These are phyloP conservation scores for Orchesellides sinensis DNA, from an alignment of 2,888 invertebrate species.

Conservation along the genomic window DNA sequence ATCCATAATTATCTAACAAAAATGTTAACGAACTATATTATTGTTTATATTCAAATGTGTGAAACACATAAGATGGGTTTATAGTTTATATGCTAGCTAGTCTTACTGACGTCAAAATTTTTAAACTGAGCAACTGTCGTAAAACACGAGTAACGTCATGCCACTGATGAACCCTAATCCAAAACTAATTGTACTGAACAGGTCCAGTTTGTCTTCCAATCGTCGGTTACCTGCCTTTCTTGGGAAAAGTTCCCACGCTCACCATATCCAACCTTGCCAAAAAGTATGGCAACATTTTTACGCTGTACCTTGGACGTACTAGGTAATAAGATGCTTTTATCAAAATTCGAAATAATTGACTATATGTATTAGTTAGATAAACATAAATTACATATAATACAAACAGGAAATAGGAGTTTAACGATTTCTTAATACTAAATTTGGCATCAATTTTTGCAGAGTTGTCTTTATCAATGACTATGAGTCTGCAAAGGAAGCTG, in stretches of 20 bases:
- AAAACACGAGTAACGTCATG: not conserved
- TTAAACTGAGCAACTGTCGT: not conserved
- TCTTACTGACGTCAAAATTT: too few relatives aligned
- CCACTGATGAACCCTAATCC: not conserved
- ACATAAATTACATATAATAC: too few relatives aligned
- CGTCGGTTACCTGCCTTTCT: conserved; percentile 72
- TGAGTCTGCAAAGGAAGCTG: conserved; percentile 67
- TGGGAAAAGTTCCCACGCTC: conserved; percentile 67
- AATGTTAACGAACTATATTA: not conserved
- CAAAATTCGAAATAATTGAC: too few relatives aligned
- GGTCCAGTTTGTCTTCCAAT: conserved; percentile 71
- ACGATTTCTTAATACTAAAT: too few relatives aligned
- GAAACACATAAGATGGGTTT: too few relatives aligned
- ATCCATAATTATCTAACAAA: not conserved
- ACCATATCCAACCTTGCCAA: conserved; percentile 68
- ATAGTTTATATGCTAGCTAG: too few relatives aligned
- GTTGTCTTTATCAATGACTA: conserved; percentile 71
- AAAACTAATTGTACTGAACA: not conserved
- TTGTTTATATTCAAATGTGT: too few relatives aligned
- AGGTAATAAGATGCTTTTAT: too few relatives aligned
- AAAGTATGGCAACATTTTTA: conserved; percentile 70
- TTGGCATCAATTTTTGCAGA: conserved; percentile 39
- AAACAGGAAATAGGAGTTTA: too few relatives aligned
- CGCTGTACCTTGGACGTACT: conserved; percentile 66
- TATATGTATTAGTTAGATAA: too few relatives aligned